A percentile compares a stretch with the other conserved stretches of the same genome.
These are phyloP conservation scores for Gymnocephalus cernua DNA, from an alignment of 2,113 vertebrate genomes.

Conservation along the genomic window DNA sequence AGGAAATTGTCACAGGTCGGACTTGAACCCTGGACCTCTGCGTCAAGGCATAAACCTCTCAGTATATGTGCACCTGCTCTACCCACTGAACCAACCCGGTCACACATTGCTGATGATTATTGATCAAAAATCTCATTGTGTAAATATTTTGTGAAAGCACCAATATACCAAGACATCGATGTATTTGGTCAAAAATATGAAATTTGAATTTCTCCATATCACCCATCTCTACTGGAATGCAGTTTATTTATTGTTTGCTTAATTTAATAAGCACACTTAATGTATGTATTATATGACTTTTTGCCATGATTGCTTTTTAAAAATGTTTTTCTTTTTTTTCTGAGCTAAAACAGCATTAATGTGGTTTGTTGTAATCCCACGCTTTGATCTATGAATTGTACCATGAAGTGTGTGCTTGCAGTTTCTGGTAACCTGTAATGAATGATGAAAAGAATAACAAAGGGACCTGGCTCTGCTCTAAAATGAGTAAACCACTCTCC, in stretches of 20 bases:
- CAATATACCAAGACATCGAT: too few species aligned
- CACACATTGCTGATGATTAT: too few species aligned
- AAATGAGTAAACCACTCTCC: conserved; percentile 19
- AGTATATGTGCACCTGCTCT: too few species aligned
- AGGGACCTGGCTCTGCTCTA: conserved; percentile 6
- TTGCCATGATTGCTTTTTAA: not conserved
- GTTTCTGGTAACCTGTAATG: conserved; percentile 30
- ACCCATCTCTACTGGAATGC: too few species aligned
- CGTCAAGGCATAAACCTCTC: too few species aligned
- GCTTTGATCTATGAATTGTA: conserved; percentile 44
- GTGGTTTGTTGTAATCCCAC: not conserved
- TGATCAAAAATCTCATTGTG: too few species aligned
- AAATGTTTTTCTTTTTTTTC: not conserved
- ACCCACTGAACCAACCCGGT: too few species aligned
- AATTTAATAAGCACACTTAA: not conserved
- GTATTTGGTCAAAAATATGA: too few species aligned
- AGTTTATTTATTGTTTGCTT: not conserved
- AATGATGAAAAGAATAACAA: conserved; percentile 48
- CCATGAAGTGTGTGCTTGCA: conserved; percentile 17
- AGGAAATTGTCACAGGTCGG: too few species aligned
- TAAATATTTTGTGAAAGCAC: too few species aligned
- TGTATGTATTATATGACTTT: not conserved
- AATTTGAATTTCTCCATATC: too few species aligned
- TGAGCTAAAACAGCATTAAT: conserved; percentile 1
- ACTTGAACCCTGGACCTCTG: too few species aligned